Conservation (phyloP, 1,140 invertebrate species). For the Artemia franciscana region DNA sequence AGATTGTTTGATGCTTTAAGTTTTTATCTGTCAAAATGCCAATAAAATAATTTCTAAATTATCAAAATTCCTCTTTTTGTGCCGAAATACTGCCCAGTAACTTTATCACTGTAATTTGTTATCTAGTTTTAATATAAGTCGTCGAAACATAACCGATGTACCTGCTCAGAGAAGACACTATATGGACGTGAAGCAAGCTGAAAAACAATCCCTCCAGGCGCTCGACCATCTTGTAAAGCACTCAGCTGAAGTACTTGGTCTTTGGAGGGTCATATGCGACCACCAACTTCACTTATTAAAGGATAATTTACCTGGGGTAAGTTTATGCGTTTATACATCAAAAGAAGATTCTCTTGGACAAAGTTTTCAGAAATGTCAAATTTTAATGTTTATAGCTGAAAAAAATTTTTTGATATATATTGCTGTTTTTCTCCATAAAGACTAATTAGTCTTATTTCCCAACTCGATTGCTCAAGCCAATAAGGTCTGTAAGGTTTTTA, state of each 20-base stretch:
- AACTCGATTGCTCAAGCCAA: too few species aligned
- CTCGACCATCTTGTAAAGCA: slow-evolving; percentile 51
- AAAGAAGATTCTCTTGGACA: too few species aligned
- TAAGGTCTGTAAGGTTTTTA: too few species aligned
- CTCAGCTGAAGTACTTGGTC: slow-evolving; percentile 62
- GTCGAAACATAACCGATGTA: slow-evolving; percentile 10
- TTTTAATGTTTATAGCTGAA: too few species aligned
- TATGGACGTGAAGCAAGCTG: slow-evolving; percentile 24
- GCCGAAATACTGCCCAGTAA: background rate
- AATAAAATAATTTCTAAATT: too few species aligned
- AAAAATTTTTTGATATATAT: too few species aligned
- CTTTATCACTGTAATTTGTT: slow-evolving; percentile 5
- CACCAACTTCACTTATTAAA: slow-evolving; percentile 70
- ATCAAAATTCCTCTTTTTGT: slow-evolving; percentile 4
- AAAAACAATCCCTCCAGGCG: slow-evolving; percentile 48
- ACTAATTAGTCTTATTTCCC: too few species aligned
- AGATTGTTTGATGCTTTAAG: too few species aligned
- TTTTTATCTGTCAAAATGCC: too few species aligned
- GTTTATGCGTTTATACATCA: too few species aligned
- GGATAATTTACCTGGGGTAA: slow-evolving; percentile 28
- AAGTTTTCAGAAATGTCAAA: too few species aligned
- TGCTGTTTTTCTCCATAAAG: too few species aligned
- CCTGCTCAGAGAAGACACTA: slow-evolving; percentile 9
- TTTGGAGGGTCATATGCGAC: slow-evolving; percentile 82
- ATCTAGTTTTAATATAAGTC: slow-evolving; percentile 12